Conservation (phyloP, 2,888 invertebrate species). For the Molorchus minor region DNA sequence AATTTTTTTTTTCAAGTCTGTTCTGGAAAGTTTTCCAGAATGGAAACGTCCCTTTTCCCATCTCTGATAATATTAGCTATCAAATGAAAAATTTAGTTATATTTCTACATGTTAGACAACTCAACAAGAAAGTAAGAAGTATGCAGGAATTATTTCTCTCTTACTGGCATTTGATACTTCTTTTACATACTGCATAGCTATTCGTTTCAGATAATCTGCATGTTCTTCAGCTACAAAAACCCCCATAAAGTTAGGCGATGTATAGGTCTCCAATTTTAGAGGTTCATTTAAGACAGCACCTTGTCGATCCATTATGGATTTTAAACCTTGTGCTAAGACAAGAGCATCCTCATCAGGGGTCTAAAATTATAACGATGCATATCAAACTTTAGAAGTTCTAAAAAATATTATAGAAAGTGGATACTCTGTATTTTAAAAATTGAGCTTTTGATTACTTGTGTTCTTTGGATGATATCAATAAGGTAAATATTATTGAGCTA, state of each 20-base stretch:
- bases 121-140: too few relatives aligned
- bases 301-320: slow-evolving; percentile 77
- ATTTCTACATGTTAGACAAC: too few relatives aligned
- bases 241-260: slow-evolving; percentile 91
- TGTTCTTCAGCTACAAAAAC: slow-evolving; percentile 85
- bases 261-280: slow-evolving; percentile 79
- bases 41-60: too few relatives aligned
- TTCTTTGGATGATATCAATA: background rate
- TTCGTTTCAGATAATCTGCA: slow-evolving; percentile 80
- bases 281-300: slow-evolving; percentile 73
- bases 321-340: slow-evolving; percentile 75
- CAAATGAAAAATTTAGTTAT: too few relatives aligned
- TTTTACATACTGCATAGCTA: slow-evolving; percentile 83
- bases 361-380: too few relatives aligned
- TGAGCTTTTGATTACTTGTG: too few relatives aligned
- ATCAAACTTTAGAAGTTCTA: too few relatives aligned
- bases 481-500: background rate
- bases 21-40: too few relatives aligned
- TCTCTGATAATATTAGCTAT: too few relatives aligned
- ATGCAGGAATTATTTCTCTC: slow-evolving; percentile 46
- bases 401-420: background rate
- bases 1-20: too few relatives aligned
- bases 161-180: slow-evolving; percentile 80
- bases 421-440: too few relatives aligned
- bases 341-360: slow-evolving; percentile 79